Conservation (phyloP, 2,888 invertebrate genomes). For the Digitonthophagus gazella region DNA sequence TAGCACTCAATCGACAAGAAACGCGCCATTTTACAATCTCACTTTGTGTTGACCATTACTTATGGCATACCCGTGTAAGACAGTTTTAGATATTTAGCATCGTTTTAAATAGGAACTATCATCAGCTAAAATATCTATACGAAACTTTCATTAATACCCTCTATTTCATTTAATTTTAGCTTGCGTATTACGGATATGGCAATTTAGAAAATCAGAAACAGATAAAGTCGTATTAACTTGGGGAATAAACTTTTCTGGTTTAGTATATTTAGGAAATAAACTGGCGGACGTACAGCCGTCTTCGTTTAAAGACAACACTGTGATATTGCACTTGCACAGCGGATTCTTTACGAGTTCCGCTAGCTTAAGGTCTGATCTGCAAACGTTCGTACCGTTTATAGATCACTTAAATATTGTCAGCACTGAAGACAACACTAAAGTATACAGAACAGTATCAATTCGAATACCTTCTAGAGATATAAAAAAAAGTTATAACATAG, state of each 20-base stretch:
- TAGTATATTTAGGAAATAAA: conserved; percentile 72
- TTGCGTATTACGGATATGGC: conserved; percentile 52
- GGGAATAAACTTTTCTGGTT: conserved; percentile 82
- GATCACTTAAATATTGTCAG: conserved; percentile 44
- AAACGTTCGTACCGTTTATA: conserved; percentile 42
- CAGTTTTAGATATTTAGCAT: too few species aligned
- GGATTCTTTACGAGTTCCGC: conserved; percentile 73
- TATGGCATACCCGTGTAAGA: too few species aligned
- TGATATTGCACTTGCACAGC: conserved; percentile 85
- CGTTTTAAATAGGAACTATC: too few species aligned
- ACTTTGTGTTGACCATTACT: too few species aligned
- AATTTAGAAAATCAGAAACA: conserved; percentile 43
- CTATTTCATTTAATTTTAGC: conserved; percentile 19
- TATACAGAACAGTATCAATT: conserved; percentile 50
- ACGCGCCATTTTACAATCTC: too few species aligned
- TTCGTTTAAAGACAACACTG: conserved; percentile 66
- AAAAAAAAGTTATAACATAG: conserved; percentile 69
- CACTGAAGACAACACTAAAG: conserved; percentile 38
- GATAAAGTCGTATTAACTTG: conserved; percentile 73
- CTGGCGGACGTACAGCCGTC: conserved; percentile 64
- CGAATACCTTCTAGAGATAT: conserved; percentile 62
- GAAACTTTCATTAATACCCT: too few species aligned
- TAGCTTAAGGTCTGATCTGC: conserved; percentile 47
- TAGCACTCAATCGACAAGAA: too few species aligned
- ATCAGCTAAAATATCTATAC: too few species aligned